Evolutionary conservation across 2,888 invertebrate species (phyloP).

Genomic region (Entomobrya proxima): DNA sequence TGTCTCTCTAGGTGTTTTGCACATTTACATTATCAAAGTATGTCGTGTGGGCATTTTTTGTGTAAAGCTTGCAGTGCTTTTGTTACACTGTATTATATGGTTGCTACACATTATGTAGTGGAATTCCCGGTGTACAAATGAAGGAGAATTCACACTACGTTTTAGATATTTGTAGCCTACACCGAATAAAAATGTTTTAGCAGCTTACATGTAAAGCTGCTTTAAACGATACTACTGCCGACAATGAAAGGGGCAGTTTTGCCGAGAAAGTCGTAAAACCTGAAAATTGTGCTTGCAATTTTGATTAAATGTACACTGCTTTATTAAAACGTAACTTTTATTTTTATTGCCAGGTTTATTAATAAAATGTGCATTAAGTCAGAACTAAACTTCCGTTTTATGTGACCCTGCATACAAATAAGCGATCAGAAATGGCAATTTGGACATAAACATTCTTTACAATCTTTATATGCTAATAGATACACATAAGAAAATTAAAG

Average conservation of each 20-base stretch:
- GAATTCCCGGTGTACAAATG: too few relatives aligned
- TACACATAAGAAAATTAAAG: neutral
- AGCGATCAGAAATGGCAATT: slow-evolving; percentile 13
- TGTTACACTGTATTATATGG: neutral
- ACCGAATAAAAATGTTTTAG: too few relatives aligned
- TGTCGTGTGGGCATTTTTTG: neutral
- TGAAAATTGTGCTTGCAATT: neutral
- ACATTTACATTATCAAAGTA: neutral
- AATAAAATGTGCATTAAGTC: slow-evolving; percentile 18
- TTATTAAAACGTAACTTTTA: slow-evolving; percentile 5
- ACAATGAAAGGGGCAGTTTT: too few relatives aligned
- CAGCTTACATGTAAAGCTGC: too few relatives aligned
- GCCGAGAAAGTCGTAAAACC: neutral
- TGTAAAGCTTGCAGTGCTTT: neutral
- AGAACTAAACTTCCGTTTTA: neutral
- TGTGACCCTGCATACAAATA: slow-evolving; percentile 11
- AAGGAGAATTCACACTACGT: too few relatives aligned
- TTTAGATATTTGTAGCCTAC: too few relatives aligned
- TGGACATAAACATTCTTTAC: neutral
- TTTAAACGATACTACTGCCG: too few relatives aligned
- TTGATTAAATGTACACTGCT: neutral
- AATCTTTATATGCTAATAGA: neutral
- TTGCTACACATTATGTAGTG: too few relatives aligned
- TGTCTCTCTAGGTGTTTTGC: neutral
- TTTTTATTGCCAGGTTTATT: slow-evolving; percentile 1